phyloP scores from a whole-genome alignment of 2,113 vertebrate species.

The Ondatra zibethicus region DNA sequence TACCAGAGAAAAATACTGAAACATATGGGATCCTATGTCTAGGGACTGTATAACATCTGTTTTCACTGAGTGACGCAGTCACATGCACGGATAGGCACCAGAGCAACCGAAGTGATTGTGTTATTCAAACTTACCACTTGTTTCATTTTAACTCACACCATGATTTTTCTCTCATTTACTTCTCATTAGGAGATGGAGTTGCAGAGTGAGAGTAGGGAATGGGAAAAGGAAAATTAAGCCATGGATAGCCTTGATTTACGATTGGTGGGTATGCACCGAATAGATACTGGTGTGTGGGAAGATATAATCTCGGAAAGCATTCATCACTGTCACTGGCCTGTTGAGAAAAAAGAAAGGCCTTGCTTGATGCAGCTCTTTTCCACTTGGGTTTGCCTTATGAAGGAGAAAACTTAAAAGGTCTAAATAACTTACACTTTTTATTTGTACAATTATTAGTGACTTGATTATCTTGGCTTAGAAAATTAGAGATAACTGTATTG shows the following conservation, averaged over 20 bases:
- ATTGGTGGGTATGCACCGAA: neutral
- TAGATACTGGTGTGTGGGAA: neutral
- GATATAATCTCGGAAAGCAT: neutral
- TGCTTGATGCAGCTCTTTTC: neutral
- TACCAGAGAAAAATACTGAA: neutral
- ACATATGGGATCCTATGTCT: neutral
- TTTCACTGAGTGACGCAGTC: neutral
- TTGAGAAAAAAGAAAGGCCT: neutral
- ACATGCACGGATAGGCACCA: neutral
- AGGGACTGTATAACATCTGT: neutral
- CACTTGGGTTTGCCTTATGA: neutral
- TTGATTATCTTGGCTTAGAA: neutral
- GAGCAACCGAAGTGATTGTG: neutral
- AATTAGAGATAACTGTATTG: neutral
- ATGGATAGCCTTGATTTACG: neutral
- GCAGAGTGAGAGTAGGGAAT: accelerated
- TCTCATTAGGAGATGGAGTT: neutral
- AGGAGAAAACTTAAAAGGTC: neutral
- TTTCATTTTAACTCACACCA: neutral
- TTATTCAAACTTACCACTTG: slow-evolving; percentile 15
- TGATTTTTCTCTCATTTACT: slow-evolving; percentile 3
- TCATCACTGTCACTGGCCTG: slow-evolving; percentile 55
- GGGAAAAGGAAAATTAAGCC: neutral
- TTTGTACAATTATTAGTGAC: neutral
- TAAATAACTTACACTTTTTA: neutral